phyloP scores from a whole-genome alignment of 2,113 vertebrate species.

The Choloepus hoffmanni region DNA sequence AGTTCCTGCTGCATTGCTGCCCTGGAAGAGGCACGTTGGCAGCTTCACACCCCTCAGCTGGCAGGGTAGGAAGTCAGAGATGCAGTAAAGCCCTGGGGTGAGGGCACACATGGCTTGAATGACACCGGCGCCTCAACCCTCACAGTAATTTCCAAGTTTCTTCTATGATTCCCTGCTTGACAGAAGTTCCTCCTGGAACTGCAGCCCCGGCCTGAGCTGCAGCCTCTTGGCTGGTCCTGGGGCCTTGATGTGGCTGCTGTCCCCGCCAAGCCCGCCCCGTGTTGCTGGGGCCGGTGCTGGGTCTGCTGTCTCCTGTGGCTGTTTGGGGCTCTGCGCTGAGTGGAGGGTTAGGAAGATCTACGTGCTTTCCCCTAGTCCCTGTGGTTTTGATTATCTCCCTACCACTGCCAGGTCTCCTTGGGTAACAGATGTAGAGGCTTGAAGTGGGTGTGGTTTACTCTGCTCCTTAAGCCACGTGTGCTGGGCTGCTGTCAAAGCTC shows the following conservation, averaged over 20 bases:
- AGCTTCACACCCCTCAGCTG: neutral
- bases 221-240: neutral
- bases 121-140: neutral
- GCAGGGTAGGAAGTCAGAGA: neutral
- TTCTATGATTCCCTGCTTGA: neutral
- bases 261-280: accelerated
- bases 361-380: neutral
- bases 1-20: neutral
- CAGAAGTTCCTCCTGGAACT: neutral
- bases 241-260: neutral
- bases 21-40: neutral
- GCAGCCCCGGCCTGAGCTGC: neutral
- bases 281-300: neutral
- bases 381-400: neutral
- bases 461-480: neutral
- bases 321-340: neutral
- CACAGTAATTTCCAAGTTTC: neutral
- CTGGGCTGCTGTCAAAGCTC: neutral
- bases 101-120: neutral
- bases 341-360: neutral
- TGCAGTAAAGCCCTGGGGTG: no score
- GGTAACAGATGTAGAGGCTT: neutral
- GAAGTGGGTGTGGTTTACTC: neutral
- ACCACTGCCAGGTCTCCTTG: accelerated
- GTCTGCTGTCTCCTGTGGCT: neutral